phyloP scores from a whole-genome alignment of 2,888 invertebrate genomes.

The Andrena dorsata region DNA sequence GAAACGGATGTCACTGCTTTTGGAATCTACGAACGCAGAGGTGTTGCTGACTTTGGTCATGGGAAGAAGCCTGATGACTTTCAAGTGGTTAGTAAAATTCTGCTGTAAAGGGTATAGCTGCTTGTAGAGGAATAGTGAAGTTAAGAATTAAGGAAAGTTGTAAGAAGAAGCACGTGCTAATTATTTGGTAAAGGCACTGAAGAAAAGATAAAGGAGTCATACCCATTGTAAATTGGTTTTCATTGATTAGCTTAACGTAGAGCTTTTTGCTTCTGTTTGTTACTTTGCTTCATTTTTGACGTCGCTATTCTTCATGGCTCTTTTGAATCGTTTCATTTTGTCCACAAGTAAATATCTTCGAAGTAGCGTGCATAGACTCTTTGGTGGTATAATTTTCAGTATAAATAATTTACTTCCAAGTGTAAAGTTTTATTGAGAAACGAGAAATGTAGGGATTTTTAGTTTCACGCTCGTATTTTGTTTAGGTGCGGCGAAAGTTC shows the following conservation, averaged over 20 bases:
- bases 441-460: neutral
- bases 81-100: conserved; percentile 73
- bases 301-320: neutral
- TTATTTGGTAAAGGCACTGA: too few species aligned
- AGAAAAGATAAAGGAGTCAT: too few species aligned
- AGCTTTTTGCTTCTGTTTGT: too few species aligned
- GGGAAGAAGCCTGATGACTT: conserved; percentile 74
- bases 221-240: too few species aligned
- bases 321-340: neutral
- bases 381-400: neutral
- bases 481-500: conserved; percentile 77
- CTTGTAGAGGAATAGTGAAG: too few species aligned
- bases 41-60: conserved; percentile 51
- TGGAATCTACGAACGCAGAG: conserved; percentile 63
- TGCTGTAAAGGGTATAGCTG: too few species aligned
- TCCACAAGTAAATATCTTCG: neutral
- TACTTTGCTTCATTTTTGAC: too few species aligned
- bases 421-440: neutral
- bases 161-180: too few species aligned
- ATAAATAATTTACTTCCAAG: neutral
- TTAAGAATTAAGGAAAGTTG: too few species aligned
- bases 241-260: too few species aligned
- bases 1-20: conserved; percentile 64
- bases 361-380: neutral
- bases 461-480: conserved; percentile 1